Base-by-base conservation (phyloP, 2,888 invertebrate species). In the Ormyrus nitidulus region DNA sequence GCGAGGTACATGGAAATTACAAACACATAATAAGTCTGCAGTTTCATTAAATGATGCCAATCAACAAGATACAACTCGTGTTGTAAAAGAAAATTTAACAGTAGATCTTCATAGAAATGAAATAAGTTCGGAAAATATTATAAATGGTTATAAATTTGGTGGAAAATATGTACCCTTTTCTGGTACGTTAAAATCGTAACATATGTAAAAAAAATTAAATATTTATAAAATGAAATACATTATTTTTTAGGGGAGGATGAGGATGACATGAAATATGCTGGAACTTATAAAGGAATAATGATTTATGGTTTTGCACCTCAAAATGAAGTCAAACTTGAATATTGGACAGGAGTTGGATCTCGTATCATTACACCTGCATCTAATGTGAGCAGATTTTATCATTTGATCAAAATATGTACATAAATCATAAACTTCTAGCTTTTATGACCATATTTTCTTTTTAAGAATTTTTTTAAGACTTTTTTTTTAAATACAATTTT, bases 111-210 rank as follows among this genome's bases (percentile, higher is more conserved):
- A 78, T 51, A 53, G 81, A 69, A 81, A 82, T 66, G 71, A 79
- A 64, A 48, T 81, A 11, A 8, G 48, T 0, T 0, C 72, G n/a
- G 83, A 84, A 34, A 74, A 85, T 19, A 81, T 79, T 53, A 80
- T 83, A 48, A 53, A 72, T 71, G 86, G 85, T 10, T 87, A 84
- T 46, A 82, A 83, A 68, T 86, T 84, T 58, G 86, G 86, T 58
- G 82, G 80, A 56, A 82, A 54, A 53, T 83, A 84, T 68, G 77
- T 86, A 78, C 80, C 84, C 51, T 64, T 85, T 56, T 81, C 82
- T 51, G 82, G 86, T 86, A 81, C 73, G 10, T 65, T 34, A 19
- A 34, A 59, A n/a, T 56, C 6, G 34, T 34, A 34, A 4, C 34
- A n/a, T 19, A 64, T 13, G 34, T 66, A 53, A 19, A 48, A 66